Percentiles rank a stretch among this genome's conserved stretches.
Evolutionary conservation across 2,113 vertebrate species (phyloP).

Genomic region (Phylloscopus trochilus): DNA sequence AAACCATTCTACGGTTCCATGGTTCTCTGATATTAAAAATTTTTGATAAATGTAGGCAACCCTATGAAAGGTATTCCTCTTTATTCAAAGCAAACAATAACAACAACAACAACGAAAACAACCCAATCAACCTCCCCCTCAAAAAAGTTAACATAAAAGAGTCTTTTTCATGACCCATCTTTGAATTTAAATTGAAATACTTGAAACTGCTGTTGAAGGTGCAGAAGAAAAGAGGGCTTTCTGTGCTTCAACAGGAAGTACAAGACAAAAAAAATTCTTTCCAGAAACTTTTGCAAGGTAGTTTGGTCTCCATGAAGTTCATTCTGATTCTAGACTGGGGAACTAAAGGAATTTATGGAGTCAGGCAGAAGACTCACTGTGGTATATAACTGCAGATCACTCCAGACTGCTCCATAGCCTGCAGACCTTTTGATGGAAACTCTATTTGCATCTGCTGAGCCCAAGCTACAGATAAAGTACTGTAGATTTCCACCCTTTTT

Average conservation of each 20-base stretch:
- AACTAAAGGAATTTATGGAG: neutral
- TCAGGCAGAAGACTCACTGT: neutral
- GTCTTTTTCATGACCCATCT: neutral
- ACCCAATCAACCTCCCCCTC: rapidly evolving
- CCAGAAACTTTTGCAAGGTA: neutral
- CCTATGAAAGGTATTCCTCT: neutral
- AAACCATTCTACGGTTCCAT: neutral
- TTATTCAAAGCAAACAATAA: neutral
- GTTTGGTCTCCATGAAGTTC: neutral
- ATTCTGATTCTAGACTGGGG: neutral
- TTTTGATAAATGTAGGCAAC: neutral
- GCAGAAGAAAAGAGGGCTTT: neutral
- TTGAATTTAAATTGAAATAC: neutral
- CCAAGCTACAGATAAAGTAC: neutral
- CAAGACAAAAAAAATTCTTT: neutral
- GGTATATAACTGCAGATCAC: neutral
- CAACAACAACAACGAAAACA: too few species aligned
- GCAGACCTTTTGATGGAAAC: neutral
- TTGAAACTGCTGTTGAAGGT: neutral
- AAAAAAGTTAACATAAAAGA: neutral
- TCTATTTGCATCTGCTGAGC: neutral
- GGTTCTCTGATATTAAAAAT: neutral
- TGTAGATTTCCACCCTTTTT: neutral
- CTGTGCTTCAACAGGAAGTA: neutral
- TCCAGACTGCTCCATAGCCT: neutral